Evolutionary conservation across 2,797 vertebrate genomes (phyloP), one percentile per base, ranked within the genome.

Genomic region (Rhinichthys osculus): DNA sequence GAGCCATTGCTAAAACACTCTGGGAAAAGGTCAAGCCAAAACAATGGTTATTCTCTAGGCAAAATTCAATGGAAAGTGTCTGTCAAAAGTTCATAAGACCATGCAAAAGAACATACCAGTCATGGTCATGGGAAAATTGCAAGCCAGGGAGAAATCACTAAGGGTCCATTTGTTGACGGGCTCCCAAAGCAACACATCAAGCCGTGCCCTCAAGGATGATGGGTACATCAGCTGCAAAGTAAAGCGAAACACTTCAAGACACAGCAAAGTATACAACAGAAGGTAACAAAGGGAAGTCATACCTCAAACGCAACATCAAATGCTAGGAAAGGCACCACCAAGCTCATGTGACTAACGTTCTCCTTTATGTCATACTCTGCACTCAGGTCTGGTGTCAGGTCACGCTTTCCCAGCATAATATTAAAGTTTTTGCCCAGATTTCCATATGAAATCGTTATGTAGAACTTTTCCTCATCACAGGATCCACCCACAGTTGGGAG

Each of bases 1-100:
- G 95, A 96, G 9, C 97, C 97, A 84, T 96, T 96, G 13, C 96
- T 76, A 35, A 94, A 90, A 85, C 97, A 99, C 4, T 86, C 97
- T 98, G 52, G 52, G 9, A 71, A 64, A 62, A 72, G 50, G 4
- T 59, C 1, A n/a, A 1, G 21, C 1, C 13, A 59, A 78, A 59
- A 17, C 13, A 19, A 35, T 33, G 2, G 33, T 50, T 66, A 33
- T 7, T 23, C 10, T 33, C 72, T 4, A 21, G 5, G 27, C 44
- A 3, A 10, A 33, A 33, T 10, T 27, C 14, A 7, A 50, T 1
- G 7, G 14, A 62, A 64, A 27, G 11, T 27, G n/a, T 17, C 16
- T 5, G 3, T 73, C 10, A 33, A 52, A 8, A 33, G 27, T 30
- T 33, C 9, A 19, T 19, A 33, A 23, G 3, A 14, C 1, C 62